These are phyloP conservation scores for Porites cylindrica DNA, from an alignment of 92 coral and sea anemone genomes.

Conservation along the genomic window DNA sequence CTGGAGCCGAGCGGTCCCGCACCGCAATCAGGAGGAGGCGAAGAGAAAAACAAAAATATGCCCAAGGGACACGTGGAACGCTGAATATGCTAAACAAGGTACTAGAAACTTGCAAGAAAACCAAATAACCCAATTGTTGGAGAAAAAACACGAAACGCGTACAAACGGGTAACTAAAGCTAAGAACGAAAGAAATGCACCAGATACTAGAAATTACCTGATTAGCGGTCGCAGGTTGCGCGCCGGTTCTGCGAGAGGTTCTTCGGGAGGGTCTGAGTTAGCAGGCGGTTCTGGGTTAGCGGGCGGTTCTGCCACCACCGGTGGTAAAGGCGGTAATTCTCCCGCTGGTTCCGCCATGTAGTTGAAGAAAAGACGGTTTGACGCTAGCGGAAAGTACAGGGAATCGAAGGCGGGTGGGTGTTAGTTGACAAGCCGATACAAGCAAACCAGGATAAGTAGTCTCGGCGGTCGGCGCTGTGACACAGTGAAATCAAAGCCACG, in stretches of 20 bases:
- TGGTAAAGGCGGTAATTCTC: background rate
- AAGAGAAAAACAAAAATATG: no score
- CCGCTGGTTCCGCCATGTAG: background rate
- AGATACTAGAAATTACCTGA: background rate
- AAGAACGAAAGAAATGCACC: background rate
- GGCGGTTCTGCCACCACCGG: conserved; percentile 4
- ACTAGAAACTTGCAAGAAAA: no score
- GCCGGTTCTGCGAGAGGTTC: background rate
- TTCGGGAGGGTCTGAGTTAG: background rate
- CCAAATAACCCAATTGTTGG: no score
- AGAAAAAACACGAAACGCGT: background rate
- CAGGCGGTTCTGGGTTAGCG: background rate
- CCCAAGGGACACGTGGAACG: no score
- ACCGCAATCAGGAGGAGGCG: no score
- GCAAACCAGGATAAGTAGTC: background rate
- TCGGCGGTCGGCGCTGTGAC: conserved; percentile 10
- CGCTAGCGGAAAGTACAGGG: background rate
- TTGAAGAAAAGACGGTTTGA: conserved; percentile 2
- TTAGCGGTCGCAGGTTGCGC: background rate
- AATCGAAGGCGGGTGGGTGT: background rate
- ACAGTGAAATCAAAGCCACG: no score
- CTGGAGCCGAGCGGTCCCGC: no score
- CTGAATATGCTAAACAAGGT: no score
- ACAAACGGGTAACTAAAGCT: background rate
- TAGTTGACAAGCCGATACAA: background rate